A percentile compares a stretch with the other conserved stretches of the same genome.
phyloP scores from a whole-genome alignment of 2,797 vertebrate genomes.

The Clarias laeviceps region DNA sequence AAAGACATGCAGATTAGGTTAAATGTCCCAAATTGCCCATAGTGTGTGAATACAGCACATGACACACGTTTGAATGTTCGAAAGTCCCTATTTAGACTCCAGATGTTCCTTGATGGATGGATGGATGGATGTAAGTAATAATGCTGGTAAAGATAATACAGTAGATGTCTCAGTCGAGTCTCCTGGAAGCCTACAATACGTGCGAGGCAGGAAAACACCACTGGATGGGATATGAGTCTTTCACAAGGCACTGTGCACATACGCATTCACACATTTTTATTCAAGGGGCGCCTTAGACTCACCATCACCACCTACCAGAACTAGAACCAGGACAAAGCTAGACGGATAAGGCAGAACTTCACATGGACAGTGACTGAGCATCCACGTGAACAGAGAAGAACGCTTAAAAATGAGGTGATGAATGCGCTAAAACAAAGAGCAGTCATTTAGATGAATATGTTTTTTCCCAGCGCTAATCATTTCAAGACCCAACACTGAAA shows the following conservation, averaged over 20 bases:
- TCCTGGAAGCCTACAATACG: background rate
- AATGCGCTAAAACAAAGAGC: background rate
- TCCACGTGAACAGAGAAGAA: too few relatives aligned
- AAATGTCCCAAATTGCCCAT: too few relatives aligned
- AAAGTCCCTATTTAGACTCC: too few relatives aligned
- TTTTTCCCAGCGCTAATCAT: background rate
- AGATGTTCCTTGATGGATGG: too few relatives aligned
- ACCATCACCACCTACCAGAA: background rate
- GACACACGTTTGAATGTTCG: too few relatives aligned
- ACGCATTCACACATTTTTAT: background rate
- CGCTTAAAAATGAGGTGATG: background rate
- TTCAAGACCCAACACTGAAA: background rate
- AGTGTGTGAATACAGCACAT: too few relatives aligned
- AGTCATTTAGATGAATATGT: background rate
- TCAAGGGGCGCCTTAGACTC: background rate
- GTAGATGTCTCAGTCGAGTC: background rate
- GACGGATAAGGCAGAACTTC: background rate
- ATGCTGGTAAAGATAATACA: background rate
- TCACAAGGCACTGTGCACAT: background rate
- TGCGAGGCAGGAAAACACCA: background rate
- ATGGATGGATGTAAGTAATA: background rate
- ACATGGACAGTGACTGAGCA: background rate
- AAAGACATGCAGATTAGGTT: too few relatives aligned
- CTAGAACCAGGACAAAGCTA: background rate
- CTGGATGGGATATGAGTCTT: background rate